Evolutionary conservation across 1,140 invertebrate species (phyloP).

Genomic region (Meloidogyne chitwoodi): DNA sequence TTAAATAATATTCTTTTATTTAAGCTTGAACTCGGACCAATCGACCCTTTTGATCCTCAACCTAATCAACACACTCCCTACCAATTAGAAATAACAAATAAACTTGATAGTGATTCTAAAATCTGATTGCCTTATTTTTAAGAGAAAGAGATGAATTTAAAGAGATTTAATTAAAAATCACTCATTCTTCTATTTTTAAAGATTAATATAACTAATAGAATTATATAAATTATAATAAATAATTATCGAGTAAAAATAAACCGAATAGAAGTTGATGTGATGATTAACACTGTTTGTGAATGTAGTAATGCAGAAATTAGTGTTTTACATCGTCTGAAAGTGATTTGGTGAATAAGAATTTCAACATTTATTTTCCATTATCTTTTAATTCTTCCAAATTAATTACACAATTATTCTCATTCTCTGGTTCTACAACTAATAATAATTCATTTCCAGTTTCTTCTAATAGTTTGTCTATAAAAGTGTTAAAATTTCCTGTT

Average conservation of each 20-base stretch:
- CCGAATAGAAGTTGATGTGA: no score
- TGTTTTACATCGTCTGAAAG: no score
- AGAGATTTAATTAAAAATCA: no score
- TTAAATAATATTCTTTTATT: not conserved
- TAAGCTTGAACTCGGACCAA: not conserved
- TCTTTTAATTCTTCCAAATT: not conserved
- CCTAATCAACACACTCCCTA: not conserved
- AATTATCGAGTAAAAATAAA: no score
- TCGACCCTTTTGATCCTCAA: not conserved
- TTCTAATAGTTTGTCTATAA: conserved; percentile 29
- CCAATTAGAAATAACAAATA: not conserved
- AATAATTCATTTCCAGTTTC: conserved; percentile 27
- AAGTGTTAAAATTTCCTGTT: conserved; percentile 24
- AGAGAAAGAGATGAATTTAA: not conserved
- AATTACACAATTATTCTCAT: conserved; percentile 11
- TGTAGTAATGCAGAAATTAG: no score
- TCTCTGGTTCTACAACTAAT: conserved; percentile 23
- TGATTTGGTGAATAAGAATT: no score
- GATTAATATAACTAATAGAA: no score
- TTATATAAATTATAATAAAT: no score
- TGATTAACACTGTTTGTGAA: no score
- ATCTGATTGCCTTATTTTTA: not conserved
- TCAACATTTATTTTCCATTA: not conserved
- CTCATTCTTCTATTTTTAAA: no score
- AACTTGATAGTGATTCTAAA: not conserved